A percentile compares a stretch with the other conserved stretches of the same genome.
phyloP scores from a whole-genome alignment of 2,797 vertebrate genomes.

The Coranthus polyacanthus region DNA sequence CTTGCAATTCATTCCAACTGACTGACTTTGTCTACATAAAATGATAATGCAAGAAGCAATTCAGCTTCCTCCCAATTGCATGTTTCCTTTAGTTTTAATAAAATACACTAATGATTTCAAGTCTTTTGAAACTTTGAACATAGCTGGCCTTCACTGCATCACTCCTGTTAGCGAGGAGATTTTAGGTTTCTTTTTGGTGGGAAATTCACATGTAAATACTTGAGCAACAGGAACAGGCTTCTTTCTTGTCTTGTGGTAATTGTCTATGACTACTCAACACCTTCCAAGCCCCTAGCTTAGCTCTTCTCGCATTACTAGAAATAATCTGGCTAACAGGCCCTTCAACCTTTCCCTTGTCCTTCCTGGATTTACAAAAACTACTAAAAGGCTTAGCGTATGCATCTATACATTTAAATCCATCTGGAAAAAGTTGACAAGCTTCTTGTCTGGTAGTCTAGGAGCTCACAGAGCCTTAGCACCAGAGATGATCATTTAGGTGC shows the following conservation, averaged over 20 bases:
- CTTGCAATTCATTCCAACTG: neutral
- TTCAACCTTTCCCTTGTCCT: neutral
- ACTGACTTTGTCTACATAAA: neutral
- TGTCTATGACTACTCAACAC: neutral
- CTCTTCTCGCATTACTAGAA: slow-evolving; percentile 36
- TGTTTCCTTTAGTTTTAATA: slow-evolving; percentile 11
- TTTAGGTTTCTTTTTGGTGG: no score
- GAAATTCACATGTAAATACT: no score
- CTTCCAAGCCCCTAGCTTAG: slow-evolving; percentile 1
- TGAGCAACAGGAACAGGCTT: no score
- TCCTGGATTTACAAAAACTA: slow-evolving; percentile 33
- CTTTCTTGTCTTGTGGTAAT: slow-evolving; percentile 2
- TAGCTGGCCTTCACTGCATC: slow-evolving; percentile 21
- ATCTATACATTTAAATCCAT: slow-evolving; percentile 51
- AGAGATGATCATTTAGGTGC: slow-evolving; percentile 43
- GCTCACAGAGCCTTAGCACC: slow-evolving; percentile 45
- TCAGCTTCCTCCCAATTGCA: neutral
- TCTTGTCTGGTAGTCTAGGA: slow-evolving; percentile 26
- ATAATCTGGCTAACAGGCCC: slow-evolving; percentile 45
- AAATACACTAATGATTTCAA: slow-evolving; percentile 13
- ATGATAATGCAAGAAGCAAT: neutral
- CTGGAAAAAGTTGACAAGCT: slow-evolving; percentile 69
- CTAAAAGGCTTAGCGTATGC: slow-evolving; percentile 33
- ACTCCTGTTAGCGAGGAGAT: no score
- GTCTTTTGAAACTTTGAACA: slow-evolving; percentile 42